Percentiles rank a stretch among this genome's conserved stretches.
Conservation (phyloP, 2,797 vertebrate species). For the Macropus fuliginosus region DNA sequence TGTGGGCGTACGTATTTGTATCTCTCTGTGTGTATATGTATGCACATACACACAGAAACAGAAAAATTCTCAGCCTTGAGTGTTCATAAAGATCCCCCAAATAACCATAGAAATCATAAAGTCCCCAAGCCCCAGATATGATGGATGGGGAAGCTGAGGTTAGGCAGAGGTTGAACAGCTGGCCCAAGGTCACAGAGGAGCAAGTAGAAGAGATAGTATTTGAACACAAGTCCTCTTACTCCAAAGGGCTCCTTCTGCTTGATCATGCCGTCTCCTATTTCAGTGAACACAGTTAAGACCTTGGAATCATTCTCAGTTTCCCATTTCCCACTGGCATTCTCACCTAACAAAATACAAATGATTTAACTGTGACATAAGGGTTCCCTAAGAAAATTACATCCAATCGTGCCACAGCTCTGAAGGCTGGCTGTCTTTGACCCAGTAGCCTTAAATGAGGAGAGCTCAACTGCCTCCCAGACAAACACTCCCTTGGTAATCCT, state of each 20-base stretch:
- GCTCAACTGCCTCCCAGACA: constrained; percentile 30
- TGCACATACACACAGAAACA: background rate
- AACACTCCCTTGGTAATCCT: constrained; percentile 14
- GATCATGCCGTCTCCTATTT: background rate
- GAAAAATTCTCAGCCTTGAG: background rate
- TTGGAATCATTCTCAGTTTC: background rate
- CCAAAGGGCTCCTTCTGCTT: background rate
- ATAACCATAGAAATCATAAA: background rate
- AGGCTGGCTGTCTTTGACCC: background rate
- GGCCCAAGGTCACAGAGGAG: background rate
- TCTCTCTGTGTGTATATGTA: background rate
- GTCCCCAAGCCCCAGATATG: background rate
- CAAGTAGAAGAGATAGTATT: background rate
- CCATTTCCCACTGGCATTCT: background rate
- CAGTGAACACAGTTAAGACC: background rate
- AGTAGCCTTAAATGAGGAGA: background rate
- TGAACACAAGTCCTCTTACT: background rate
- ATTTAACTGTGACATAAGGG: background rate
- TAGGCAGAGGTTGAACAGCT: background rate
- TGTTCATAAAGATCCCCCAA: background rate
- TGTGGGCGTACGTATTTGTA: background rate
- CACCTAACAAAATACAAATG: background rate
- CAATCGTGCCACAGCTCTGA: background rate
- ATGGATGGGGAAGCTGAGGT: background rate
- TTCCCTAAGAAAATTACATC: background rate